These are phyloP conservation scores for Eumerus sabulonum DNA, from an alignment of 2,888 invertebrate genomes.

Conservation along the genomic window DNA sequence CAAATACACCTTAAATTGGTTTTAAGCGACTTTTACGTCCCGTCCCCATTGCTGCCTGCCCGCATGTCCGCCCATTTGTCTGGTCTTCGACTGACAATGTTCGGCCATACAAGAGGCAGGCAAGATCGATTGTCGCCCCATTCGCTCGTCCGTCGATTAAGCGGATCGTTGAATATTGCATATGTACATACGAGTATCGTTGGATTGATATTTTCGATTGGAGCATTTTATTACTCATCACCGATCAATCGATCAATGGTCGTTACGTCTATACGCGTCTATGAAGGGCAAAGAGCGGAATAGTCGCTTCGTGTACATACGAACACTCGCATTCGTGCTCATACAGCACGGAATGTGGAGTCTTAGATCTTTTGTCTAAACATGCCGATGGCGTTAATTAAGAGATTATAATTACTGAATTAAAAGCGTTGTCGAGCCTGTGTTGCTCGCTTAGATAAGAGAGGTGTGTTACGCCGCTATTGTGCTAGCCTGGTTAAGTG, in stretches of 20 bases:
- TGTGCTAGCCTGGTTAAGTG: slow-evolving; percentile 51
- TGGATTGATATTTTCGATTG: slow-evolving; percentile 60
- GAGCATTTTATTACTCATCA: slow-evolving; percentile 57
- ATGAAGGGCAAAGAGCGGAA: slow-evolving; percentile 4
- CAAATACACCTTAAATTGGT: slow-evolving; percentile 72
- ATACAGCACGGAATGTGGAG: slow-evolving; percentile 36
- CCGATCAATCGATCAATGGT: slow-evolving; percentile 49
- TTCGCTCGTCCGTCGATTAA: slow-evolving; percentile 34
- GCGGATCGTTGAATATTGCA: slow-evolving; percentile 38
- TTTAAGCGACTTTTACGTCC: slow-evolving; percentile 59
- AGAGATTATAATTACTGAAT: slow-evolving; percentile 68
- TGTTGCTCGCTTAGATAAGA: slow-evolving; percentile 38
- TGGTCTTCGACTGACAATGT: background rate
- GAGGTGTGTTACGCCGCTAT: no score
- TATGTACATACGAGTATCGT: no score
- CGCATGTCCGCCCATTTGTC: slow-evolving; percentile 1
- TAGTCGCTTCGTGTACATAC: background rate
- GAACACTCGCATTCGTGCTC: no score
- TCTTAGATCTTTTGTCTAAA: slow-evolving; percentile 61
- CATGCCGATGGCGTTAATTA: slow-evolving; percentile 69
- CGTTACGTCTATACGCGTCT: background rate
- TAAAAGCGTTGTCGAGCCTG: slow-evolving; percentile 39
- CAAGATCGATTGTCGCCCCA: background rate
- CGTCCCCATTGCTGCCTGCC: slow-evolving; percentile 8
- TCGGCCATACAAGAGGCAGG: no score